Percentiles rank a stretch among this genome's conserved stretches.
phyloP scores from a whole-genome alignment of 2,113 vertebrate genomes.

The Embiotoca jacksoni region DNA sequence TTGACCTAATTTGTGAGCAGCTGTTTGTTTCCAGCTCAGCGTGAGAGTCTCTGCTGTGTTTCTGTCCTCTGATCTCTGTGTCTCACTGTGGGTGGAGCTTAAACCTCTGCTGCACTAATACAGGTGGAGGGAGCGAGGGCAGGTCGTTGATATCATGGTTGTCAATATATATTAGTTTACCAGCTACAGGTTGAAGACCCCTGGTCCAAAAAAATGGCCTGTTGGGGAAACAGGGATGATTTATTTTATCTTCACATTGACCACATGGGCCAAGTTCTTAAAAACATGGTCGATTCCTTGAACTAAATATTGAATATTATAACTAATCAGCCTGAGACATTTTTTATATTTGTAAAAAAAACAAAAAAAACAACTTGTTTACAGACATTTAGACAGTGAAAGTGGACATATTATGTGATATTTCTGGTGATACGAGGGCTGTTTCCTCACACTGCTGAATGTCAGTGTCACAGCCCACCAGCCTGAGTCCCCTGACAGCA shows the following conservation, averaged over 20 bases:
- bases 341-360: conserved; percentile 5
- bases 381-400: background rate
- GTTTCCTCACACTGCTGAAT: background rate
- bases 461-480: conserved; percentile 2
- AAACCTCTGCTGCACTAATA: too few species aligned
- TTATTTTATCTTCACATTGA: conserved; percentile 6
- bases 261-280: background rate
- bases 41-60: too few species aligned
- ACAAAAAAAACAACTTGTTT: background rate
- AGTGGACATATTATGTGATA: background rate
- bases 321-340: background rate
- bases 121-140: too few species aligned
- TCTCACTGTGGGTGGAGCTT: too few species aligned
- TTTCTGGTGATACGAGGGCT: background rate
- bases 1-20: too few species aligned
- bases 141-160: too few species aligned
- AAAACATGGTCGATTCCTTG: background rate
- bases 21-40: too few species aligned
- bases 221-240: background rate
- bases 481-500: conserved; percentile 1
- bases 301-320: background rate
- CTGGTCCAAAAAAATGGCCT: background rate
- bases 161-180: too few species aligned
- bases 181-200: too few species aligned
- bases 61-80: too few species aligned